Evolutionary conservation across 2,113 vertebrate genomes (phyloP).

Genomic region (Gopherus evgoodei): DNA sequence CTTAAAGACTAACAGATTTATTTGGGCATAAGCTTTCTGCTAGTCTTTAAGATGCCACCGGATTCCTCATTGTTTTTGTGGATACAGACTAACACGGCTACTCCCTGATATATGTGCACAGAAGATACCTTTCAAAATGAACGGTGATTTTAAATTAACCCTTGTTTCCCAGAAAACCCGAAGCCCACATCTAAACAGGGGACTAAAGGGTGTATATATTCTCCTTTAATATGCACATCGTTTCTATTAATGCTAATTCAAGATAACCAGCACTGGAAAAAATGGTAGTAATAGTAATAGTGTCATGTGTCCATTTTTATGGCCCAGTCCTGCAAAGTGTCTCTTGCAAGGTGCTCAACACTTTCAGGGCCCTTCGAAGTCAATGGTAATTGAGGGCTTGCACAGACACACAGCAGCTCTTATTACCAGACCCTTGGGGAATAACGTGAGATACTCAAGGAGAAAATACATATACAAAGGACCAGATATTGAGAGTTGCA

Average conservation of each 20-base stretch:
- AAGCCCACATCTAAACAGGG: neutral
- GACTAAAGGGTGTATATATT: neutral
- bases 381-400: neutral
- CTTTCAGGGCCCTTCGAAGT: neutral
- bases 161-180: neutral
- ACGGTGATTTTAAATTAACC: neutral
- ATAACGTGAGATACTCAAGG: neutral
- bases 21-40: too few species aligned
- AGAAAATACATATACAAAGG: neutral
- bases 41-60: too few species aligned
- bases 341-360: neutral
- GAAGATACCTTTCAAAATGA: neutral
- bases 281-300: neutral
- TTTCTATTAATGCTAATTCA: neutral
- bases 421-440: neutral
- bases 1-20: too few species aligned
- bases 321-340: neutral
- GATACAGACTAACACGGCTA: too few species aligned
- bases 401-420: neutral
- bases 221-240: accelerated
- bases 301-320: accelerated
- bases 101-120: too few species aligned
- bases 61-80: too few species aligned
- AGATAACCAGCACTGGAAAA: neutral
- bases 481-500: neutral